Conservation (phyloP, 2,113 vertebrate genomes). For the Rostratula benghalensis region DNA sequence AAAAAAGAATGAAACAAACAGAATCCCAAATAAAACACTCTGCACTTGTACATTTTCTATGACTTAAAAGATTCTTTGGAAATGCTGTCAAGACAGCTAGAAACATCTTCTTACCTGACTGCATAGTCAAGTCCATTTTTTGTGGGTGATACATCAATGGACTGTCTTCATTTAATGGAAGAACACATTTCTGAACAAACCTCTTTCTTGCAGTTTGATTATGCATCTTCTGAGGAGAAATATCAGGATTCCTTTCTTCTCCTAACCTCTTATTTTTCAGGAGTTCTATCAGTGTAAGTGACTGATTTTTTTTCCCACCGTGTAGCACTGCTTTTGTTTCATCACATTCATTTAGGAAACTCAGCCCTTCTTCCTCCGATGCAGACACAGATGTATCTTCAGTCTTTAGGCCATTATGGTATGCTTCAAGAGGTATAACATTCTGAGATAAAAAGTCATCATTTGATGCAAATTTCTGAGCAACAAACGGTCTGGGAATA, state of each 20-base stretch:
- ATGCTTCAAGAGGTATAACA: slow-evolving; percentile 84
- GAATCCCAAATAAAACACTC: slow-evolving; percentile 3
- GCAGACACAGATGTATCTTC: slow-evolving; percentile 80
- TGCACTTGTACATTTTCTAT: not conserved
- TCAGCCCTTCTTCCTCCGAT: slow-evolving; percentile 77
- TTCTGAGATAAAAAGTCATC: slow-evolving; percentile 83
- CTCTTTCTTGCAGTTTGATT: slow-evolving; percentile 83
- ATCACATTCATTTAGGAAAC: slow-evolving; percentile 77
- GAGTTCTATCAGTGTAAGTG: slow-evolving; percentile 88
- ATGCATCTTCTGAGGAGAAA: slow-evolving; percentile 80
- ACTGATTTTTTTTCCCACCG: slow-evolving; percentile 79
- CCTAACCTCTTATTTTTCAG: slow-evolving; percentile 85
- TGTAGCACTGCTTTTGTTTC: slow-evolving; percentile 78
- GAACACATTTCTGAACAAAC: slow-evolving; percentile 84
- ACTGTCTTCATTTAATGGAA: slow-evolving; percentile 83
- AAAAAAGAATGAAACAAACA: slow-evolving; percentile 53
- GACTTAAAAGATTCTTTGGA: not conserved
- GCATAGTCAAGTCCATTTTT: slow-evolving; percentile 85
- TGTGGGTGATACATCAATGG: slow-evolving; percentile 81
- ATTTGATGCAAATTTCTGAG: slow-evolving; percentile 82
- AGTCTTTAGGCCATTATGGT: slow-evolving; percentile 85
- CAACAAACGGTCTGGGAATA: slow-evolving; percentile 82
- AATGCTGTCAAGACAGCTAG: slow-evolving; percentile 35
- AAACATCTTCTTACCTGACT: slow-evolving; percentile 82
- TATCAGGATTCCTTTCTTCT: slow-evolving; percentile 79